Base-by-base conservation (phyloP, 1,140 invertebrate genomes). In the Zaprionus vittiger region DNA sequence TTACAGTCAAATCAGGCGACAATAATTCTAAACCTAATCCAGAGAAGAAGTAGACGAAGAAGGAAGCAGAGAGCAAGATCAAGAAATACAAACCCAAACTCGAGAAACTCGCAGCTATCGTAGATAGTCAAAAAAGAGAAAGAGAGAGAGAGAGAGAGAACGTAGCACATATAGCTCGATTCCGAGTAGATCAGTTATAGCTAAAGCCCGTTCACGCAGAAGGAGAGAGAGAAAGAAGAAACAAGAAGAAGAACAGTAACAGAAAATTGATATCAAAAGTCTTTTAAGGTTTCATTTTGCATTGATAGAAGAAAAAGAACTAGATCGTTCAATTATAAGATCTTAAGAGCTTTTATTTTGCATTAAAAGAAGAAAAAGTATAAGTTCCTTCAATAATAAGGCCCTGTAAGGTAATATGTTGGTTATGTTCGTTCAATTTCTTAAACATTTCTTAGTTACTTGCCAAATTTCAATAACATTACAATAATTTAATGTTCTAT, bases 101-200 rank as follows among this genome's bases (percentile, higher is more conserved):
- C 84, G 74, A 80, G 85, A 82, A 77, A 91, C 85, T 90, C 85
- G 85, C 85, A 89, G 75, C 79, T 78, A 90, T 82, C 73, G 67
- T 90, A 85, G 85, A 80, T 90, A 89, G 85, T 72, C 85, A 90
- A 81, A 64, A 24, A 68, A 75, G 61, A 59, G 55, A 73, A 52
- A 63, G 54, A 47, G 47, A 62, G 55, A 73, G 60, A 28, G 26
- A 28, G 41, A 61, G 34, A 63, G 54, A 47, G 47, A 62, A 14
- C 22, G 34, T 63, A 73, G 68, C 65, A 70, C 59, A 52, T 41
- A 68, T 49, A 59, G 31, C 38, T 62, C 34, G 37, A 56, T 56
- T 6, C 28, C 12, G 4, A 5, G 28, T 47, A 31, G 20, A 37
- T 41, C 61, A 7, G 24, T 28, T 28, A 31, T 15, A 12, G 37